Percentiles rank a stretch among this genome's conserved stretches.
Evolutionary conservation across 2,888 invertebrate genomes (phyloP).

Genomic region (Sphinx pinastri): DNA sequence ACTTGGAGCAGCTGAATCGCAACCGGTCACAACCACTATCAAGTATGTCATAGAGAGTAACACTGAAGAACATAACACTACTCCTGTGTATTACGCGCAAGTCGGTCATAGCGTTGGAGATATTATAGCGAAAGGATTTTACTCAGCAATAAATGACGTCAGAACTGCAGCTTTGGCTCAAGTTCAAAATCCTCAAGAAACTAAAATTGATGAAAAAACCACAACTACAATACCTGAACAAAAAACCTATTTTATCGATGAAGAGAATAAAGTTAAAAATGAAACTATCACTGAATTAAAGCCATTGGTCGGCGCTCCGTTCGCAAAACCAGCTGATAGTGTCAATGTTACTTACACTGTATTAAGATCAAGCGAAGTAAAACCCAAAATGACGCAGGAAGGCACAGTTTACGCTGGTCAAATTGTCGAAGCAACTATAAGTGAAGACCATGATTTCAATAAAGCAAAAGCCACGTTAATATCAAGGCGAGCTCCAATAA

Average conservation of each 20-base stretch:
- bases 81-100: conserved; percentile 79
- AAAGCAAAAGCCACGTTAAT: conserved; percentile 63
- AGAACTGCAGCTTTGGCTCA: conserved; percentile 85
- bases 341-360: conserved; percentile 73
- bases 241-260: conserved; percentile 53
- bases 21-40: conserved; percentile 62
- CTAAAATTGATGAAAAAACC: conserved; percentile 43
- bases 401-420: conserved; percentile 73
- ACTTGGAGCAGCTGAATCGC: conserved; percentile 54
- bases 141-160: conserved; percentile 85
- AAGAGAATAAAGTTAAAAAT: conserved; percentile 52
- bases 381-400: conserved; percentile 50
- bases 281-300: conserved; percentile 60
- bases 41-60: conserved; percentile 62
- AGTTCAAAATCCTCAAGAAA: conserved; percentile 82
- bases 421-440: conserved; percentile 72
- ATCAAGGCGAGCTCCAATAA: conserved; percentile 64
- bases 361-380: conserved; percentile 46
- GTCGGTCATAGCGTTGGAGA: conserved; percentile 70
- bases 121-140: conserved; percentile 74
- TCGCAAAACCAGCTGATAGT: conserved; percentile 65
- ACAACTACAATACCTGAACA: conserved; percentile 55
- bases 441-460: conserved; percentile 73
- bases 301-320: conserved; percentile 63
- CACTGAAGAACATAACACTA: conserved; percentile 58